Percentiles rank a stretch among this genome's conserved stretches.
phyloP scores from a whole-genome alignment of 2,113 vertebrate species.

The Pandion haliaetus region DNA sequence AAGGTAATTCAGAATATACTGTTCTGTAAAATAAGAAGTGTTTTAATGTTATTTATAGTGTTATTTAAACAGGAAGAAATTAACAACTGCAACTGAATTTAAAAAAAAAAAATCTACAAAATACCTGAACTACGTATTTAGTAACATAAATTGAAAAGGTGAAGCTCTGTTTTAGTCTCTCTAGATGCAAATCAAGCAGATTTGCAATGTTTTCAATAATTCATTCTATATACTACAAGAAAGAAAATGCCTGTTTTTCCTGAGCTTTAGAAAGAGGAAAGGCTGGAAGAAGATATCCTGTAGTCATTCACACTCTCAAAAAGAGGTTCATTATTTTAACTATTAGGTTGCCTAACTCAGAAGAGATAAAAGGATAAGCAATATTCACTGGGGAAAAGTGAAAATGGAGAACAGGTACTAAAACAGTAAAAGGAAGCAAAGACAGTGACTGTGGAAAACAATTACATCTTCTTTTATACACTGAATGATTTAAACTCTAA shows the following conservation, averaged over 20 bases:
- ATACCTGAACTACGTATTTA: not conserved
- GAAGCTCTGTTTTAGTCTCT: not conserved
- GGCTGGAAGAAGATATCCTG: not conserved
- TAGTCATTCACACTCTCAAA: not conserved
- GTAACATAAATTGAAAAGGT: not conserved
- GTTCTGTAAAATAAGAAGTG: not conserved
- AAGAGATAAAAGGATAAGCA: not conserved
- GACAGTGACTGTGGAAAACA: not conserved
- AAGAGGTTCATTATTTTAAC: constrained; percentile 6
- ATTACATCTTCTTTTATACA: not conserved
- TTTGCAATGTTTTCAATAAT: not conserved
- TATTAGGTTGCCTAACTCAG: not conserved
- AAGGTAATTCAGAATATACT: not conserved
- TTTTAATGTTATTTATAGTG: not conserved
- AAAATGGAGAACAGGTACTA: not conserved
- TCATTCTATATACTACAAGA: not conserved
- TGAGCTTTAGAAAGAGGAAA: not conserved
- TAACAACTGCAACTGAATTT: not conserved
- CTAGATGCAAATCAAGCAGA: not conserved
- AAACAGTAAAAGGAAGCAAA: not conserved
- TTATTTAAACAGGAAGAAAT: not conserved
- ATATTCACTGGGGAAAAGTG: not conserved
- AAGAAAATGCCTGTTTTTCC: not conserved
- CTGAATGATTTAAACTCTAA: not conserved
- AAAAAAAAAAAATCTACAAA: not conserved